Base-by-base conservation (phyloP, 2,797 vertebrate genomes). In the Hydrolagus colliei region DNA sequence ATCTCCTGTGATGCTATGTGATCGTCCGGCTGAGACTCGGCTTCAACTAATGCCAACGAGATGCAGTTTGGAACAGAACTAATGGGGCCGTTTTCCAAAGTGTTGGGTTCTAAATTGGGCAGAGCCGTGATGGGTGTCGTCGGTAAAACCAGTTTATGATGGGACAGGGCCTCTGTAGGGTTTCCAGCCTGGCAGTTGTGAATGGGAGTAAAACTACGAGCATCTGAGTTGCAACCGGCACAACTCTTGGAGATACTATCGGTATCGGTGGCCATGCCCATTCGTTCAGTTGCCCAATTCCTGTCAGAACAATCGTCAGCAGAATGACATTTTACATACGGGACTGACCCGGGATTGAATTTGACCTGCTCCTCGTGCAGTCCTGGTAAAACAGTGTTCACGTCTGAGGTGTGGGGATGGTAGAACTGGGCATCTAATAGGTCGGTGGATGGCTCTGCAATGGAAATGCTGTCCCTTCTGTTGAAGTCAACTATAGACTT, bases 71-170 rank as follows among this genome's bases (percentile, higher is more conserved):
- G 89, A 52, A 96, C 96, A 9, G 94, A 92, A 89, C 96, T 93
- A n/a, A 96, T 92, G 0, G 94, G 94, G 65, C 96, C 96, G 4
- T 96, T 95, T 88, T 93, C 93, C 16, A 96, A 90, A 85, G 93
- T 93, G 0, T 95, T 95, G 18, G 95, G 92, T 7, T 92, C 90
- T 41, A 91, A 88, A 86, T 92, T 93, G 41, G 90, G 77, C 7
- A 90, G 87, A 87, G 90, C 90, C 87, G 92, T 86, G 86, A 88
- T 88, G 76, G 90, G 91, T 86, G 90, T 89, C 87, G 90, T 89
- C n/a, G 79, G 71, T 20, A 63, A 71, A 35, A 16, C 10, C 16
- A 71, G 65, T 71, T 68, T 63, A 35, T 84, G 65, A 41, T 91
- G 92, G 86, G 92, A 88, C 89, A 93, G 92, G 90, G 92, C 91